Evolutionary conservation across 1,140 invertebrate genomes (phyloP), one percentile per base, ranked within the genome.

Genomic region (Diplogasteroides magnus): DNA sequence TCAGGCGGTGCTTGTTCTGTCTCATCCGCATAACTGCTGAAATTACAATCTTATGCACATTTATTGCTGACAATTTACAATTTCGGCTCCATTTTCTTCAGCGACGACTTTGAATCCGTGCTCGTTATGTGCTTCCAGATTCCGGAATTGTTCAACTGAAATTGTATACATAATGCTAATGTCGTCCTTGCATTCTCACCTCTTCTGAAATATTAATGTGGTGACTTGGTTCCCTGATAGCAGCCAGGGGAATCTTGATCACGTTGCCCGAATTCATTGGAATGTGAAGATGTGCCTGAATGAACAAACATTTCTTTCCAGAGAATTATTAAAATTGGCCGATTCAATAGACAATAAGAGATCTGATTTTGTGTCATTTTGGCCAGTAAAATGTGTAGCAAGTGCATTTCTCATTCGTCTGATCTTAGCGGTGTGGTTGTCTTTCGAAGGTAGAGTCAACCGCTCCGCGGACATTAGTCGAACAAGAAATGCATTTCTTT

Each of bases 111-210:
- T 61, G 72, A 76, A 63, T 88, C 88, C 64, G 81, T 84, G 71
- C 87, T 86, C 77, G 92, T 92, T 19, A 96, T 91, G 83, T 93
- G 91, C 79, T 93, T 91, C 93, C 93, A 97, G 77, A 95, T 91
- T 27, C 90, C 91, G 29, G 90, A 92, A 28, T 65, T 72, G 28
- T 72, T 72, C 37, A 48, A 6, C 37, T 48, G 37, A 48, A 19
- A 48, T 48, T 48, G 37, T 6, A 48, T 19, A 19, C 37, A 48
- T 11, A 48, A 11, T 48, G 59, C 6, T 61, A 13, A 61, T n/a
- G 23, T 25, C 28, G 28, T 61, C 23, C 28, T 26, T 15, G 82
- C 92, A 92, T 80, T 93, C 91, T 6, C 25, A 96, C 89, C 84
- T 95, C 93, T 83, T 94, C 92, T 25, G 91, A 90, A 79, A 95